Base-by-base conservation (phyloP, 2,113 vertebrate genomes). In the Ornithorhynchus anatinus region DNA sequence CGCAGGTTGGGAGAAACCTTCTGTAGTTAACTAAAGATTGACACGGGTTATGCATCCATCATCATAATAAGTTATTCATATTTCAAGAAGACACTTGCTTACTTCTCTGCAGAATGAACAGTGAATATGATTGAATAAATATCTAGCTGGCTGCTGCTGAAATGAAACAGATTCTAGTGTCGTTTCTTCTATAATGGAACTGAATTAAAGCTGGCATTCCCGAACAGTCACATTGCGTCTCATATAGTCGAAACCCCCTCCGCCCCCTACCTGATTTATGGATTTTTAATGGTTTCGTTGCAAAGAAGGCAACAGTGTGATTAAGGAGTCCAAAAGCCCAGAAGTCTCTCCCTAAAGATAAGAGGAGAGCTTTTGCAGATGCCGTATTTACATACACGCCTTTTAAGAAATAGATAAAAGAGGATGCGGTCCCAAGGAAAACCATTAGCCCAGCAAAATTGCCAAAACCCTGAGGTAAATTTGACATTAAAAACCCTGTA, bases 361-460 rank as follows among this genome's bases (percentile, higher is more conserved):
- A 65, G 58, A 72, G 3, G 31, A 9, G 60, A 61, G 23, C 14
- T 47, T 48, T 59, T n/a, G 53, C 42, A 72, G 44, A 53, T 8
- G 53, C 32, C 48, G 4, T 54, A 79, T 69, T 66, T 45, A 22
- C 29, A 64, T 63, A 67, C 73, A 16, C 17, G 36, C 16, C 20
- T 81, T 79, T 75, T 52, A 43, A 16, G 72, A 77, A 79, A 65
- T 37, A 11, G 10, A 38, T 72, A 20, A 72, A 75, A 65, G 36
- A 44, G 10, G 52, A 59, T 60, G 5, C 10, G 58, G 51, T 79
- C 20, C 35, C 17, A 37, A 7, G 19, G 39, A 71, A 64, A 63
- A 61, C 33, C 22, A 43, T 42, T 69, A 52, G 13, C 31, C 54
- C 20, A 36, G 3, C 12, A 68, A 68, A 59, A 59, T 48, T 56